Conservation (phyloP, 2,113 vertebrate genomes). For the Orycteropus afer region DNA sequence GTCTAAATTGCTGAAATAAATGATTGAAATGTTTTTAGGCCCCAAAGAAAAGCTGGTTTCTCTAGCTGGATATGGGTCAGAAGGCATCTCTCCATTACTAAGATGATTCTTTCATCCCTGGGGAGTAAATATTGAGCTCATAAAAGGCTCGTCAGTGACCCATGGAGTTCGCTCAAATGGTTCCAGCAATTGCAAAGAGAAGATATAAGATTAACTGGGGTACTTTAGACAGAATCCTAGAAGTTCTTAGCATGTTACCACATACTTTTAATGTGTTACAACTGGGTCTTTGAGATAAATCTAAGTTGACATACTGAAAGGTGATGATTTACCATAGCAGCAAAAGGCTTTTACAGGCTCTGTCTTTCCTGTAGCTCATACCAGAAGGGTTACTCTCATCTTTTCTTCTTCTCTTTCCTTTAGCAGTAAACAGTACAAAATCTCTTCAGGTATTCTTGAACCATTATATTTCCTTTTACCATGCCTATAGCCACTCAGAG, state of each 20-base stretch:
- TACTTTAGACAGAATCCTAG: not conserved
- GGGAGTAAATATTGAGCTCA: not conserved
- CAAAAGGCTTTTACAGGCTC: not conserved
- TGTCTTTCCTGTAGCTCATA: not conserved
- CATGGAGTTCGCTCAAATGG: not conserved
- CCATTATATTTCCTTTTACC: fast-evolving
- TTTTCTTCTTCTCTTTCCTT: not conserved
- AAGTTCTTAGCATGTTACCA: not conserved
- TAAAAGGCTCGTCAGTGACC: not conserved
- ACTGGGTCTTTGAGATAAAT: not conserved
- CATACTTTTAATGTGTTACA: not conserved
- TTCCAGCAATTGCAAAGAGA: not conserved
- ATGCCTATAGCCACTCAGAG: not conserved
- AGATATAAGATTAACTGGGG: not conserved
- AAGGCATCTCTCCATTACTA: not conserved
- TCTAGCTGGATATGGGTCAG: not conserved
- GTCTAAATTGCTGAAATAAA: constrained; percentile 52
- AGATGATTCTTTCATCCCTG: not conserved
- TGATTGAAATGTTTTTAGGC: constrained; percentile 37
- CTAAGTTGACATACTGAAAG: not conserved
- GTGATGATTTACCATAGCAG: not conserved
- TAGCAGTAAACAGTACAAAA: not conserved
- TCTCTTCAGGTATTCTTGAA: not conserved
- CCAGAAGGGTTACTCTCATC: not conserved
- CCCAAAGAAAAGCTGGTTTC: constrained; percentile 12